Percentiles rank a stretch among this genome's conserved stretches.
Conservation (phyloP, 2,113 vertebrate species). For the Plecturocebus donacophilus region DNA sequence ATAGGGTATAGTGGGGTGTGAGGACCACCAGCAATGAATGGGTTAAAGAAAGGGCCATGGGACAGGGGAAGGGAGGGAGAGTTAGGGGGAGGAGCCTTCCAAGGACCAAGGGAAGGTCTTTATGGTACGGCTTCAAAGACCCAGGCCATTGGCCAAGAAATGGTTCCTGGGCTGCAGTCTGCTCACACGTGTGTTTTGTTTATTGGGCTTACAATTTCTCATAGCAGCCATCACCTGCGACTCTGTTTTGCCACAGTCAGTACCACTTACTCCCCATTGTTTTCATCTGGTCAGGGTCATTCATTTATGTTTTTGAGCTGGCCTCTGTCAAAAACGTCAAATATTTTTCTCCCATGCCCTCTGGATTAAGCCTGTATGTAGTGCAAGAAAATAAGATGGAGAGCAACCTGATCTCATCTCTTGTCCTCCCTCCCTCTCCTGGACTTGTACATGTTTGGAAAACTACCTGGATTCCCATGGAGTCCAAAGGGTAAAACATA, state of each 20-base stretch:
- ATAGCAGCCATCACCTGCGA: neutral
- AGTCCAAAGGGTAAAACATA: neutral
- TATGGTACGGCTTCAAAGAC: neutral
- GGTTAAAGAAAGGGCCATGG: neutral
- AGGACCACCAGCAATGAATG: neutral
- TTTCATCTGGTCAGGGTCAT: neutral
- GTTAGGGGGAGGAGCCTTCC: neutral
- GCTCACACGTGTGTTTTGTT: neutral
- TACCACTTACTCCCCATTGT: neutral
- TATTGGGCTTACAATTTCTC: neutral
- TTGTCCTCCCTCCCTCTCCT: neutral
- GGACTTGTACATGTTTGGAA: neutral
- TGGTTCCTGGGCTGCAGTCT: too few species aligned
- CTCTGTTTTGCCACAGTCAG: neutral
- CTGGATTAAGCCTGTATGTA: neutral
- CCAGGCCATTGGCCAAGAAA: neutral
- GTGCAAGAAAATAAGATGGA: neutral
- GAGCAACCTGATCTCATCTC: neutral
- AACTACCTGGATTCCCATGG: neutral
- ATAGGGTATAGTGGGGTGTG: neutral
- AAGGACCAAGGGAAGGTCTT: neutral
- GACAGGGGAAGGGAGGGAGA: neutral
- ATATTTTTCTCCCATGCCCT: neutral
- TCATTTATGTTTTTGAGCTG: neutral
- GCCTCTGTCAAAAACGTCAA: neutral